Percentiles rank a stretch among this genome's conserved stretches.
Evolutionary conservation across 2,888 invertebrate genomes (phyloP).

Genomic region (Cetonia aurata): DNA sequence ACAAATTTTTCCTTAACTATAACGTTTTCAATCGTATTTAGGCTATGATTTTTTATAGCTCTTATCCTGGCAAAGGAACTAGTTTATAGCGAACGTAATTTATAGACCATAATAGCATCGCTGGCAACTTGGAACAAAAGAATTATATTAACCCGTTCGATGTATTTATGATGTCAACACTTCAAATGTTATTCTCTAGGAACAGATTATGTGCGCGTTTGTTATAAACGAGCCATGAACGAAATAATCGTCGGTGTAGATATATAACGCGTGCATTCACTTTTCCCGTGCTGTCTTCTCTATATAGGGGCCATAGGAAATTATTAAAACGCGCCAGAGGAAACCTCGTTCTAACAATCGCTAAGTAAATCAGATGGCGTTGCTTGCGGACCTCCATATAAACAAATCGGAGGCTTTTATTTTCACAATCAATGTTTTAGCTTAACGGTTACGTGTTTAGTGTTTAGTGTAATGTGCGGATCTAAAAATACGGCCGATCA

Average conservation of each 20-base stretch:
- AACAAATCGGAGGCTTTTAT: constrained; percentile 3
- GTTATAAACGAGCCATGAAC: background rate
- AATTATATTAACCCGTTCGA: constrained; percentile 16
- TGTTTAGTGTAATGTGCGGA: background rate
- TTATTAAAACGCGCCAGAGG: constrained; percentile 7
- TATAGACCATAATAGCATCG: too few species aligned
- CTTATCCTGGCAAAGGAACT: too few species aligned
- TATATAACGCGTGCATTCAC: too few species aligned
- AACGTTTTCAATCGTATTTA: too few species aligned
- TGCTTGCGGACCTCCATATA: background rate
- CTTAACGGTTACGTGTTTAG: background rate
- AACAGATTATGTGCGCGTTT: too few species aligned
- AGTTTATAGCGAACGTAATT: too few species aligned
- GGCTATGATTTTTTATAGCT: too few species aligned
- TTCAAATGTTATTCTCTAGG: background rate
- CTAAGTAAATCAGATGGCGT: constrained; percentile 7
- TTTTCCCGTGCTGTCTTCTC: too few species aligned
- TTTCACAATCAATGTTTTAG: background rate
- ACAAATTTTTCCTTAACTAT: too few species aligned
- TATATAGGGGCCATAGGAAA: background rate
- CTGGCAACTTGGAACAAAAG: background rate
- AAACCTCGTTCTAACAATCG: constrained; percentile 12
- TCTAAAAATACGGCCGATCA: constrained; percentile 9
- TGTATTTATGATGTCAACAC: constrained; percentile 21
- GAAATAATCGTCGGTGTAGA: background rate